Conservation (phyloP, 2,113 vertebrate species). For the Micronycteris hirsuta region DNA sequence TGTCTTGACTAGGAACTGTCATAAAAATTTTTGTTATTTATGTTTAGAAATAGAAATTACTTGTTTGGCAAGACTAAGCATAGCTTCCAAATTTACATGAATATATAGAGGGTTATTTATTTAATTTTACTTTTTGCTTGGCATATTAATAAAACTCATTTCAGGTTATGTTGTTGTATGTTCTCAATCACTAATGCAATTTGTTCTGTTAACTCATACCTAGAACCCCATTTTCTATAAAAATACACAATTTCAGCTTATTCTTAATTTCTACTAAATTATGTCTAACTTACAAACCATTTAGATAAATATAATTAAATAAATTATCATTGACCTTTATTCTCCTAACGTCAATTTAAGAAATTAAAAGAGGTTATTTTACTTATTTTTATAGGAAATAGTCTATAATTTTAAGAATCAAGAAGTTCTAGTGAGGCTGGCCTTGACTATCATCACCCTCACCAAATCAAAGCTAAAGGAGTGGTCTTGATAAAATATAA, state of each 20-base stretch:
- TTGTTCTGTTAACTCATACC: not conserved
- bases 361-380: constrained; percentile 15
- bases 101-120: constrained; percentile 15
- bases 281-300: constrained; percentile 45
- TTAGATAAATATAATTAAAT: constrained; percentile 38
- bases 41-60: constrained; percentile 56
- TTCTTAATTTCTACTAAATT: constrained; percentile 46
- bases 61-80: constrained; percentile 44
- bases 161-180: not conserved
- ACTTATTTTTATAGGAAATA: constrained; percentile 32
- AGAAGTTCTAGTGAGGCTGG: not conserved
- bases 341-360: not conserved
- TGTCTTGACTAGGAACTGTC: constrained; percentile 38
- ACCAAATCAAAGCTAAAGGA: not conserved
- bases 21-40: constrained; percentile 48
- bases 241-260: constrained; percentile 35
- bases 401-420: not conserved
- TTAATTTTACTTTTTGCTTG: constrained; percentile 20
- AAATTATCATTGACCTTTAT: constrained; percentile 34
- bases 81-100: constrained; percentile 33
- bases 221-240: constrained; percentile 50
- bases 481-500: not conserved
- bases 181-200: not conserved
- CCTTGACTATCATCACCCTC: not conserved
- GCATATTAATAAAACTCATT: constrained; percentile 18